Conservation (phyloP, 2,888 invertebrate genomes). For the Tetragonisca angustula region DNA sequence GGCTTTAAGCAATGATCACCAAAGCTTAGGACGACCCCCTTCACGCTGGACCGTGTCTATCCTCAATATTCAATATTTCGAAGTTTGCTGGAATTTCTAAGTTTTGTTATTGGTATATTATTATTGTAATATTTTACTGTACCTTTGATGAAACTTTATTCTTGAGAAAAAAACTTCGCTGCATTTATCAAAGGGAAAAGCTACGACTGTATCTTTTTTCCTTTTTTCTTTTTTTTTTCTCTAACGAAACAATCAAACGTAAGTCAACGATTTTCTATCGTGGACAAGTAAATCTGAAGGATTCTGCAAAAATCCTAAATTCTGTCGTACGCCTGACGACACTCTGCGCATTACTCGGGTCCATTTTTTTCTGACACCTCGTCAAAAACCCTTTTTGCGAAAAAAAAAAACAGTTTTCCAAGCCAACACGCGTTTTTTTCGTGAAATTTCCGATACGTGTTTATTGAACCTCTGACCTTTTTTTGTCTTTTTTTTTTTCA, state of each 20-base stretch:
- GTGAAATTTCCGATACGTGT: slow-evolving; percentile 22
- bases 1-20: slow-evolving; percentile 65
- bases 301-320: slow-evolving; percentile 20
- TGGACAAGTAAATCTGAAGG: not conserved
- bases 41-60: slow-evolving; percentile 30
- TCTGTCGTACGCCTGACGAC: slow-evolving; percentile 34
- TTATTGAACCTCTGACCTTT: slow-evolving; percentile 46
- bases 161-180: not conserved
- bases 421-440: slow-evolving; percentile 12
- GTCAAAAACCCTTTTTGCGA: slow-evolving; percentile 50
- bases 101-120: too few species aligned
- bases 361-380: slow-evolving; percentile 41
- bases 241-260: not conserved
- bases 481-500: not conserved
- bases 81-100: too few species aligned
- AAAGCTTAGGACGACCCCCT: slow-evolving; percentile 62
- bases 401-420: slow-evolving; percentile 8
- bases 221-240: too few species aligned
- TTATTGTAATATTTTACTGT: not conserved
- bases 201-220: slow-evolving; percentile 28
- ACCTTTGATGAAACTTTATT: not conserved
- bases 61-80: not conserved
- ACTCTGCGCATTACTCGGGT: slow-evolving; percentile 65
- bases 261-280: not conserved
- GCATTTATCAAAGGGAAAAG: not conserved